These are phyloP conservation scores for Nothocercus nigrocapillus DNA, from an alignment of 2,113 vertebrate genomes.

Conservation along the genomic window DNA sequence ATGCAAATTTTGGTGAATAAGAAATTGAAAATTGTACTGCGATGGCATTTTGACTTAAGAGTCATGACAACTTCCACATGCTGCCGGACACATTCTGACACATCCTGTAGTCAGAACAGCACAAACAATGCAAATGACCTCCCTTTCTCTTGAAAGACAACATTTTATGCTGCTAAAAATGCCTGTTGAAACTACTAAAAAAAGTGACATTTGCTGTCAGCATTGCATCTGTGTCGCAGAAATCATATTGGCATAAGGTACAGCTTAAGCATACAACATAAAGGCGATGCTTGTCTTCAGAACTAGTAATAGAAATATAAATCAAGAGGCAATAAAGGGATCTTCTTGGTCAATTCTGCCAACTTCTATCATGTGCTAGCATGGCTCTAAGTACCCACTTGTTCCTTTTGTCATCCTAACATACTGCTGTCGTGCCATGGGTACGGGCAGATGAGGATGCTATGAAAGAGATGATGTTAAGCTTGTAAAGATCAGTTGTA, in stretches of 20 bases:
- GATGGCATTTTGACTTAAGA: neutral
- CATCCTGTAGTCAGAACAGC: neutral
- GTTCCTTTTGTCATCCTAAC: neutral
- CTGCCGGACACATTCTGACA: neutral
- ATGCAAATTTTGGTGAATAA: neutral
- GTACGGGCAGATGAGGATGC: neutral
- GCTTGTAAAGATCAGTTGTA: neutral
- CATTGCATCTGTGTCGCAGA: neutral
- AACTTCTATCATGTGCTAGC: neutral
- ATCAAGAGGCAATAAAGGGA: neutral
- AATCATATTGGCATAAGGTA: neutral
- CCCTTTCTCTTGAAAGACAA: fast-evolving
- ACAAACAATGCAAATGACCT: neutral
- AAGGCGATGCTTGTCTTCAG: neutral
- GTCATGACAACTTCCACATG: neutral
- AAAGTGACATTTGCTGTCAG: neutral
- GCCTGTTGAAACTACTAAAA: neutral
- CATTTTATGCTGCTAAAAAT: neutral
- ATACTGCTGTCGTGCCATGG: neutral
- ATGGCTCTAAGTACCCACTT: fast-evolving
- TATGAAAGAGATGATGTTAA: neutral
- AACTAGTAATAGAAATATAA: neutral
- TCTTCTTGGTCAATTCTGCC: neutral
- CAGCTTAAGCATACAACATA: neutral
- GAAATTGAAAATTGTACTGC: neutral